Conservation (phyloP, 2,113 vertebrate genomes). For the Limnothrissa miodon region DNA sequence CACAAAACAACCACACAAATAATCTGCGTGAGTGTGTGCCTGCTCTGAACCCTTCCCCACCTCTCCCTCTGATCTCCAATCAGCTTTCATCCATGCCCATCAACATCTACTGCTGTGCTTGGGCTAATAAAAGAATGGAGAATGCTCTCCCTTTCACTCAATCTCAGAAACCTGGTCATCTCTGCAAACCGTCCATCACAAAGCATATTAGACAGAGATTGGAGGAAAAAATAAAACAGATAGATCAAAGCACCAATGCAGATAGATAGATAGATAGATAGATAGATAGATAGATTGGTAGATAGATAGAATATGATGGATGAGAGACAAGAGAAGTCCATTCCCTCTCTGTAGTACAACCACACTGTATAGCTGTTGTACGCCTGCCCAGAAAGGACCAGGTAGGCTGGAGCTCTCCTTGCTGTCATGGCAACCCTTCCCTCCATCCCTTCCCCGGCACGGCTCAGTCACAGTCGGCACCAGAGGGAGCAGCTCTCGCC, state of each 20-base stretch:
- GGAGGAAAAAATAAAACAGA: not conserved
- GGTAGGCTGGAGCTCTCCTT: slow-evolving; percentile 6
- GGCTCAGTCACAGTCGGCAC: not conserved
- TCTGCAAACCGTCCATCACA: not conserved
- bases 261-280: slow-evolving; percentile 6
- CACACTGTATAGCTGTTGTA: not conserved
- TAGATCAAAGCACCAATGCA: not conserved
- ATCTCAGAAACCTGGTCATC: not conserved
- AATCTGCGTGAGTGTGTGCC: not conserved
- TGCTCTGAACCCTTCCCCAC: not conserved
- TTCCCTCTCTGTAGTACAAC: not conserved
- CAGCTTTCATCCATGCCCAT: not conserved
- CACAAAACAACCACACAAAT: not conserved
- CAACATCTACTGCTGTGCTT: not conserved
- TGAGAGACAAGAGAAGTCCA: not conserved
- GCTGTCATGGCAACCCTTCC: slow-evolving; percentile 50
- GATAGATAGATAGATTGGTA: not conserved
- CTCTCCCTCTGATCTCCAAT: not conserved
- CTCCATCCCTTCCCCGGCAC: slow-evolving; percentile 23
- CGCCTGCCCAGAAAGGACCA: not conserved
- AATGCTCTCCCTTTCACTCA: not conserved
- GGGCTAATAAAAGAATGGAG: not conserved
- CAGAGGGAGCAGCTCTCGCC: slow-evolving; percentile 24
- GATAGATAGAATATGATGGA: not conserved
- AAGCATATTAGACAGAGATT: not conserved